Conservation (phyloP, 2,888 invertebrate species). For the Lucinisca nassula region DNA sequence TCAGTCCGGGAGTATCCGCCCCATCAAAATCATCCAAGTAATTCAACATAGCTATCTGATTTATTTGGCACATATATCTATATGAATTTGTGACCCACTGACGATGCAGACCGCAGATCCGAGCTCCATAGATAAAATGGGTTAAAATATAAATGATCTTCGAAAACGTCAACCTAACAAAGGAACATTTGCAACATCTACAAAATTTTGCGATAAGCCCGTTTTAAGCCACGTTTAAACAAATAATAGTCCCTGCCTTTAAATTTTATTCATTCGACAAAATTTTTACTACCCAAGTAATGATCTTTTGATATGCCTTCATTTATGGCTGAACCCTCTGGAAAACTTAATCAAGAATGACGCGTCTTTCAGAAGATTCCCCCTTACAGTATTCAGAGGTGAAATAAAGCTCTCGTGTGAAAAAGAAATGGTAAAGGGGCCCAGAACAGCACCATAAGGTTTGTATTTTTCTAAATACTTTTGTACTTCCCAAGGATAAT, state of each 20-base stretch:
- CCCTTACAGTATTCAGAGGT: constrained; percentile 7
- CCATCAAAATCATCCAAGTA: not conserved
- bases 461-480: constrained; percentile 19
- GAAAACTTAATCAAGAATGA: constrained; percentile 30
- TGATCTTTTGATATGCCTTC: not conserved
- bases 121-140: not conserved
- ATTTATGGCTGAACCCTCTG: not conserved
- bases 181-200: not conserved
- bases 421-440: constrained; percentile 14
- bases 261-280: not conserved
- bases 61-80: not conserved
- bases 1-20: not conserved
- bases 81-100: not conserved
- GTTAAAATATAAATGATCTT: not conserved
- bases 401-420: not conserved
- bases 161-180: not conserved
- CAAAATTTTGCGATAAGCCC: not conserved
- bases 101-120: too few species aligned
- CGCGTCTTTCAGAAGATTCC: not conserved
- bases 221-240: not conserved
- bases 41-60: not conserved
- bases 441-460: not conserved
- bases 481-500: not conserved
- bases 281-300: not conserved
- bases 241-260: too few species aligned